Evolutionary conservation across 2,888 invertebrate genomes (phyloP).

Genomic region (Hesperia comma): DNA sequence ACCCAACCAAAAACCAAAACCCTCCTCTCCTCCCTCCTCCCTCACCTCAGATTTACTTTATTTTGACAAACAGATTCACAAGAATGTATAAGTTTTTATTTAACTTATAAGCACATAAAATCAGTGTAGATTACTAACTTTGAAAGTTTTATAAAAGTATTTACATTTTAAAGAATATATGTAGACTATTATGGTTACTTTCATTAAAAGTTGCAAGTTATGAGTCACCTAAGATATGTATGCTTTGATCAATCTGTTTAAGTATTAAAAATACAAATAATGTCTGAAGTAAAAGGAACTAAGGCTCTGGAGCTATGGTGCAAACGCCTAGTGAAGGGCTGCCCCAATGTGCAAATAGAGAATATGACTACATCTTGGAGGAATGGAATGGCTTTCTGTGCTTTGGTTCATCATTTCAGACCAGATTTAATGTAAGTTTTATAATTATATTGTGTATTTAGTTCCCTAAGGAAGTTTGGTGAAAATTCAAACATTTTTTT

Average conservation of each 20-base stretch:
- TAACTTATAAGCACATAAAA: background rate
- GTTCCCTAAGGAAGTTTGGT: no score
- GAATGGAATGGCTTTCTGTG: conserved; percentile 97
- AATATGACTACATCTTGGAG: conserved; percentile 99
- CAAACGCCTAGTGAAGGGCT: conserved; percentile 93
- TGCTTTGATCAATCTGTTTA: conserved; percentile 17
- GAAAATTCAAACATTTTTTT: no score
- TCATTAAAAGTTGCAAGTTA: conserved; percentile 2
- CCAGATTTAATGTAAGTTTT: conserved; percentile 96
- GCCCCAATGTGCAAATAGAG: conserved; percentile 93
- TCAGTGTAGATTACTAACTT: background rate
- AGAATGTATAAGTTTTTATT: conserved; percentile 6
- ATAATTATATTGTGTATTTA: background rate
- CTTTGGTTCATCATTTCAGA: conserved; percentile 97
- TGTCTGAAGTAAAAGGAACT: conserved; percentile 93
- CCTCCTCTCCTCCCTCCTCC: background rate
- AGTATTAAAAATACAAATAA: conserved; percentile 60
- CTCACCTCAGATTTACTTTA: conserved; percentile 4
- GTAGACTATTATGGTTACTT: background rate
- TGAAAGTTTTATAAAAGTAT: background rate
- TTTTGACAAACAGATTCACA: background rate
- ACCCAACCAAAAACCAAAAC: background rate
- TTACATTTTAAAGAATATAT: background rate
- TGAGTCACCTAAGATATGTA: conserved; percentile 14
- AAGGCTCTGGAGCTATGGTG: conserved; percentile 97